A percentile compares a stretch with the other conserved stretches of the same genome.
These are phyloP conservation scores for Zaprionus tsacasi DNA, from an alignment of 1,140 invertebrate genomes.

Conservation along the genomic window DNA sequence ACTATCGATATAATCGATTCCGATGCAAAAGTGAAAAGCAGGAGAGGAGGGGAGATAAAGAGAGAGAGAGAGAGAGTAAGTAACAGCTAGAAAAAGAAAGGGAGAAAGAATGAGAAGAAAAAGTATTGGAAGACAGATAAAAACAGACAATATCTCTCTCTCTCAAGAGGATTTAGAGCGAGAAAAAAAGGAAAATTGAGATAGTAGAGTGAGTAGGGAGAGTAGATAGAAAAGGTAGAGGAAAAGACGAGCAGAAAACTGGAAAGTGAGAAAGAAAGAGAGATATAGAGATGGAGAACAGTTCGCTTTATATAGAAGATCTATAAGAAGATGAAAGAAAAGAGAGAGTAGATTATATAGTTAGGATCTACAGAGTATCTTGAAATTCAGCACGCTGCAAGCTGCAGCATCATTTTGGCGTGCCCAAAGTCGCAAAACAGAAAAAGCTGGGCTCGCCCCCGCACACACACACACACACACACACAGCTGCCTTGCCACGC, in stretches of 20 bases:
- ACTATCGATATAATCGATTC: no score
- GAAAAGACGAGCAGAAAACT: no score
- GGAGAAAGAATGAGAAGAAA: background rate
- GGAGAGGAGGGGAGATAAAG: background rate
- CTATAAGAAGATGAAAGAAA: no score
- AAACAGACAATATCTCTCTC: background rate
- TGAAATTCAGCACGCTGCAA: background rate
- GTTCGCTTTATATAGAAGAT: no score
- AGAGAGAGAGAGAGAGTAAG: background rate
- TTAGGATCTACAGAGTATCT: conserved; percentile 6
- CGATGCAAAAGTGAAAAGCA: background rate
- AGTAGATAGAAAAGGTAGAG: no score
- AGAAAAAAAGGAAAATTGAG: no score
- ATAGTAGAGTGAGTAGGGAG: no score
- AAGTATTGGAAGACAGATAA: background rate
- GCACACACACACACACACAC: conserved; percentile 1
- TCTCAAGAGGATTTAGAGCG: no score
- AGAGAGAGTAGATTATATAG: no score
- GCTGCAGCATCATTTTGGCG: background rate
- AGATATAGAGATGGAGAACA: no score
- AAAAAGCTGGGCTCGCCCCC: conserved; percentile 1
- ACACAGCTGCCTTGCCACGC: conserved; percentile 14
- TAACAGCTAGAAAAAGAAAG: background rate
- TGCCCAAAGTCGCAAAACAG: conserved; percentile 13
- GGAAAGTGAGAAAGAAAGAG: no score